Conservation (phyloP, 2,888 invertebrate genomes). For the Lobophora halterata region DNA sequence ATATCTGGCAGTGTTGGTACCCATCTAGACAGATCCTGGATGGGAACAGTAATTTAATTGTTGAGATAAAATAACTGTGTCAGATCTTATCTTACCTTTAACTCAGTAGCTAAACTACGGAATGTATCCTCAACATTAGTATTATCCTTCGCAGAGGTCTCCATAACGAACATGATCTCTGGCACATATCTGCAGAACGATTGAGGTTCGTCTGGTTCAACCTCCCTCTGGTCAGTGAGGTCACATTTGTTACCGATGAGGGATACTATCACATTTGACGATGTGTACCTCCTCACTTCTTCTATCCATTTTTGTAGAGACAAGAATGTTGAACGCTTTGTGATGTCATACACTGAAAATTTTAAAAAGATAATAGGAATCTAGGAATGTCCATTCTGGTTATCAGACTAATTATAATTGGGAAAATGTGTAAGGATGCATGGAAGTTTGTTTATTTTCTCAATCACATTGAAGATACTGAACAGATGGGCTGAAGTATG, state of each 20-base stretch:
- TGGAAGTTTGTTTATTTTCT: no score
- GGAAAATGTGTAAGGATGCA: no score
- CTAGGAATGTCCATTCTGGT: no score
- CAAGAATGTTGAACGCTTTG: constrained; percentile 94
- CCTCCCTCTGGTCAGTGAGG: constrained; percentile 88
- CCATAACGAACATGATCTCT: constrained; percentile 92
- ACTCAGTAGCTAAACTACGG: constrained; percentile 90
- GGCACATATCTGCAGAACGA: constrained; percentile 92
- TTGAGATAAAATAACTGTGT: not conserved
- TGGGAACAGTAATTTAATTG: no score
- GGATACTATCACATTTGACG: constrained; percentile 93
- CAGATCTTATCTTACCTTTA: constrained; percentile 82
- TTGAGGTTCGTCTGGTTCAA: constrained; percentile 92
- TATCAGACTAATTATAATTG: no score
- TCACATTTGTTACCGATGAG: constrained; percentile 97
- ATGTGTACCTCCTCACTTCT: constrained; percentile 96
- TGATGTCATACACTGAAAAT: constrained; percentile 93
- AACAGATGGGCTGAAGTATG: no score
- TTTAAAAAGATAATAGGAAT: constrained; percentile 35
- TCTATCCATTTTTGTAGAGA: constrained; percentile 97
- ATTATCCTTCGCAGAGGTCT: constrained; percentile 95
- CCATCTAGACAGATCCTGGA: no score
- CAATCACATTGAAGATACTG: no score
- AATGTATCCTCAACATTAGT: constrained; percentile 95
- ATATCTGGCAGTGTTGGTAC: no score